A percentile compares a stretch with the other conserved stretches of the same genome.
Conservation (phyloP, 2,888 invertebrate genomes). For the Drosophila macrospina region DNA sequence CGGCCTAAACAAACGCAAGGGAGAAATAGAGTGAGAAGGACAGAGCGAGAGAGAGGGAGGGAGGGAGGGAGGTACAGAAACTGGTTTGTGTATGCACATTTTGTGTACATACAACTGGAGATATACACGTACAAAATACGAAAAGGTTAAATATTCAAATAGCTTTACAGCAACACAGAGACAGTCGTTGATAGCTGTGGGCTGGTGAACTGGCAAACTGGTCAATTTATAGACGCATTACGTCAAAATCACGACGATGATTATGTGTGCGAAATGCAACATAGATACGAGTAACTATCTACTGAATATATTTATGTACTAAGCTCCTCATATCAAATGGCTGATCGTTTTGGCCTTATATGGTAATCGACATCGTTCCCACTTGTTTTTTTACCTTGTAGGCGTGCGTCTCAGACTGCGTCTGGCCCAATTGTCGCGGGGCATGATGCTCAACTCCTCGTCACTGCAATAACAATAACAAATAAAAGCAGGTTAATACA, state of each 20-base stretch:
- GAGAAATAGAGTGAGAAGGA: background rate
- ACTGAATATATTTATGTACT: slow-evolving; percentile 1
- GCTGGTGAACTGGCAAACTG: slow-evolving; percentile 38
- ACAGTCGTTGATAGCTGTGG: slow-evolving; percentile 23
- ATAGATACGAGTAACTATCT: slow-evolving; percentile 4
- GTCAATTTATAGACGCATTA: slow-evolving; percentile 56
- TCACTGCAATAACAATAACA: slow-evolving; percentile 84
- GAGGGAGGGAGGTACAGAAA: slow-evolving; percentile 36
- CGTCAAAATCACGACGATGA: slow-evolving; percentile 52
- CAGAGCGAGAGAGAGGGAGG: background rate
- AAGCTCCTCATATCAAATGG: slow-evolving; percentile 53
- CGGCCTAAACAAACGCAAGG: slow-evolving; percentile 53
- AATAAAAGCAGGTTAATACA: slow-evolving; percentile 50
- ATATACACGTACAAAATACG: slow-evolving; percentile 19
- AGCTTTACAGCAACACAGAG: slow-evolving; percentile 32
- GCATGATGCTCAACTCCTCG: slow-evolving; percentile 87
- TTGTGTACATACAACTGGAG: slow-evolving; percentile 37
- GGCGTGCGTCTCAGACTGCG: slow-evolving; percentile 93
- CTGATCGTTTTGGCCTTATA: slow-evolving; percentile 44
- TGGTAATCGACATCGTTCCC: slow-evolving; percentile 17
- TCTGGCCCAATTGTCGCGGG: slow-evolving; percentile 93
- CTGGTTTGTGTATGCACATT: slow-evolving; percentile 66
- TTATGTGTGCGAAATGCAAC: slow-evolving; percentile 31
- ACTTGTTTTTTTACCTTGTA: slow-evolving; percentile 88
- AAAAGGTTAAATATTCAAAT: slow-evolving; percentile 77